Base-by-base conservation (phyloP, 2,113 vertebrate genomes). In the Proterorhinus semilunaris region DNA sequence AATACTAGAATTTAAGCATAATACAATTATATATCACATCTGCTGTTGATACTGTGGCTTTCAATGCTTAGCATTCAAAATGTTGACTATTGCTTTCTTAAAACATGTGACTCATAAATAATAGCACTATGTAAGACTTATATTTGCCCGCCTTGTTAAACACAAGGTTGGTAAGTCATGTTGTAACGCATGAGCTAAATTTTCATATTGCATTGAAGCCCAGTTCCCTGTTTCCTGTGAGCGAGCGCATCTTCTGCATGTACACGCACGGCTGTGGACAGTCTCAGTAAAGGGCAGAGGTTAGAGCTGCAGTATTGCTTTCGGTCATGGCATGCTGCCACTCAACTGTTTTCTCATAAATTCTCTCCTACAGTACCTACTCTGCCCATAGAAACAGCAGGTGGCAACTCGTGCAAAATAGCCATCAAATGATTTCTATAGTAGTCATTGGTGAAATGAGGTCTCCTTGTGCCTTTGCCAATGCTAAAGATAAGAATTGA, bases 101-200 rank as follows among this genome's bases (percentile, higher is more conserved):
- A 79, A 70, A 78, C 13, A 66, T 77, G 70, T 81, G 68, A 78
- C 16, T 13, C 76, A 74, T 75, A 74, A 64, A 70, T 77, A 65
- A 75, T 67, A 69, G 74, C 67, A 65, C 66, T 78, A 76, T 69
- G 47, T 63, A 65, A n/a, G 64, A 65, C 57, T 74, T 21, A 62
- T 50, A 74, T 78, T 74, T 76, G 59, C 58, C 77, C 49, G 61
- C 42, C 50, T 66, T 82, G 66, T 72, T 73, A 73, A 74, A 70
- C 70, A 72, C 72, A 79, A 53, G 70, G 79, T 68, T 74, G 71
- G 74, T 81, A 69, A 65, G 82, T 79, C 45, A 12, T 75, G 71
- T 75, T 66, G 58, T 81, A 70, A 82, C 74, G 89, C 89, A 87
- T 89, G 85, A 81, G 77, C 84, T 82, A 51, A 82, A 72, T 74